Conservation (phyloP, 2,797 vertebrate species). For the Chromis chromis region DNA sequence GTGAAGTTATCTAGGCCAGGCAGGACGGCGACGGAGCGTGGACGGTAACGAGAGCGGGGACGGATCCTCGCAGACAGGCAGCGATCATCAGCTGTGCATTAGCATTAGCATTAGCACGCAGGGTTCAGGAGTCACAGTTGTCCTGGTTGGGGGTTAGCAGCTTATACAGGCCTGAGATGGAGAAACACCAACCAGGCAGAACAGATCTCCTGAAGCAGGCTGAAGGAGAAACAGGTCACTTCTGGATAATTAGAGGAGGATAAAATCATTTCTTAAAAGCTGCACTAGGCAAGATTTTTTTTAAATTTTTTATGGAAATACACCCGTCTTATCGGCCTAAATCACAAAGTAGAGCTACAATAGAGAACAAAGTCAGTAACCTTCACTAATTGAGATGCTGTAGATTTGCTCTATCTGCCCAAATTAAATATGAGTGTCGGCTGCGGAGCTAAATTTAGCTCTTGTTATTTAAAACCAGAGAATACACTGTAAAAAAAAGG, state of each 20-base stretch:
- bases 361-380: slow-evolving; percentile 17
- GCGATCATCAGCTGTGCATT: slow-evolving; percentile 49
- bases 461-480: background rate
- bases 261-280: slow-evolving; percentile 15
- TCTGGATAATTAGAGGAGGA: slow-evolving; percentile 41
- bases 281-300: background rate
- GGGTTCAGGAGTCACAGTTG: slow-evolving; percentile 28
- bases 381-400: slow-evolving; percentile 50
- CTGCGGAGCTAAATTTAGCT: background rate
- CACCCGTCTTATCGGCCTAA: slow-evolving; percentile 33
- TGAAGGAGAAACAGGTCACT: slow-evolving; percentile 52
- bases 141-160: slow-evolving; percentile 33
- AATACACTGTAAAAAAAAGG: too few species aligned
- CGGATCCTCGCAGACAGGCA: slow-evolving; percentile 32
- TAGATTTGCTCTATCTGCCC: slow-evolving; percentile 42
- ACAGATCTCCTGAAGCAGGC: background rate
- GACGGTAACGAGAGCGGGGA: slow-evolving; percentile 40
- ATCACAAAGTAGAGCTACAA: slow-evolving; percentile 36
- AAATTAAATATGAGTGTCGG: slow-evolving; percentile 21
- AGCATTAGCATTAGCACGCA: slow-evolving; percentile 49
- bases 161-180: background rate
- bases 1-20: slow-evolving; percentile 48
- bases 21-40: slow-evolving; percentile 36
- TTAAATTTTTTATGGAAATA: background rate
- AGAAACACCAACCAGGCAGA: slow-evolving; percentile 30